These are phyloP conservation scores for Sylvietta virens DNA, from an alignment of 2,113 vertebrate genomes.

Conservation along the genomic window DNA sequence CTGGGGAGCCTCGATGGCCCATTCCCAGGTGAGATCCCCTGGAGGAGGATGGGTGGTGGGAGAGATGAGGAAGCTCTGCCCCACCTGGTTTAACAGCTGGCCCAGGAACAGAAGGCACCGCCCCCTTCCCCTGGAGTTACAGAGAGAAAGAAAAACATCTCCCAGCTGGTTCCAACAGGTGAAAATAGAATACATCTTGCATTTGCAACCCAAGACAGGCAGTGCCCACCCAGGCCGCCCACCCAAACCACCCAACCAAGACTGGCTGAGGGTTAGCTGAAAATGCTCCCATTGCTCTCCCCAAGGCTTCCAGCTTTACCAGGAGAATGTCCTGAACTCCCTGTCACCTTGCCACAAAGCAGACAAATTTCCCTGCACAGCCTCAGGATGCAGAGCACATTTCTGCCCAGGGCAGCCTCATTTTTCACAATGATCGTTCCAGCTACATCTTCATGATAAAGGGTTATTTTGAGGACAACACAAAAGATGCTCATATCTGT, in stretches of 20 bases:
- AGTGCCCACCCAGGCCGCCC: too few species aligned
- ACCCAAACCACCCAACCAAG: accelerated
- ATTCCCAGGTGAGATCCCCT: too few species aligned
- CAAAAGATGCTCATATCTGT: background rate
- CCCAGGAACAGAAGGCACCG: too few species aligned
- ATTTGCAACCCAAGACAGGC: too few species aligned
- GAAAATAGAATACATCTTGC: too few species aligned
- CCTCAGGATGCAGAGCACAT: background rate
- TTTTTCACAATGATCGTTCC: background rate
- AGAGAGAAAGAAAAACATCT: too few species aligned
- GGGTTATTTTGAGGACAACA: background rate
- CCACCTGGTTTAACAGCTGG: too few species aligned
- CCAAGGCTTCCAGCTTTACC: background rate
- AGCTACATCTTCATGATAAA: background rate
- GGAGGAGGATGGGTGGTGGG: too few species aligned
- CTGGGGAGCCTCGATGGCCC: too few species aligned
- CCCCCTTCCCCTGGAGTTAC: too few species aligned
- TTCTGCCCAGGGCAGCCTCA: background rate
- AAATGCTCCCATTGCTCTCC: background rate
- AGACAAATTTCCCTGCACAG: background rate
- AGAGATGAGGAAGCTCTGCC: too few species aligned
- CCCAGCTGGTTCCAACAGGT: too few species aligned
- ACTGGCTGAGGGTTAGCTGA: background rate
- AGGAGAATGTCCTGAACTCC: background rate
- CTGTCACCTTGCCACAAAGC: background rate